Evolutionary conservation across 53 echinoderm and acorn worm species (phyloP), one percentile per base, ranked within the genome.

Genomic region (Patiria pectinifera): DNA sequence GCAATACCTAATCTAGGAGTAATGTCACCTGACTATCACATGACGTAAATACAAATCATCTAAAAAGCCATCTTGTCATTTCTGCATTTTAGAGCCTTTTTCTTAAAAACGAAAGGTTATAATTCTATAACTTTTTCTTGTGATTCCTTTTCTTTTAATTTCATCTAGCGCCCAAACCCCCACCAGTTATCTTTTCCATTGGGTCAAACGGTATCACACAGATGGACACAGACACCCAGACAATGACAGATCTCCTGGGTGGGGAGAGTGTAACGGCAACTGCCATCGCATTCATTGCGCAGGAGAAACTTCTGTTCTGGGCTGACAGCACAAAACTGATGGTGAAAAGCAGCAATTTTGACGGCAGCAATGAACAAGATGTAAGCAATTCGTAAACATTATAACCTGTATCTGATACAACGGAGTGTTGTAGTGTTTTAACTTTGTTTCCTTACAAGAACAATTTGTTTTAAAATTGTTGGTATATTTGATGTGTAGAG

Each of bases 321-420:
- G 84, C 94, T 0, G 94, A 94, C 44, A 43, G 9, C 53, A 66
- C 84, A 2, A 92, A 92, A 43, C 82, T 45, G 24, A 83, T 86
- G 77, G 82, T 95, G 76, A 93, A 94, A 60, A 89, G 71, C 2
- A 95, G 95, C 77, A 80, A 92, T 3, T 49, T 93, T 48, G 92
- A 92, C 35, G 95, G 86, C 21, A 90, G 81, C 66, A 81, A 81
- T 9, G 90, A 90, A 81, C 80, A 69, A 90, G 44, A 90, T 80
- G 90, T 90, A 69, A 13, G 90, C 46, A 3, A 9, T 74, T 74
- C 24, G 13, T 24, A 74, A n/a, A 23, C 10, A 87, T n/a, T 45
- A 13, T 11, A 66, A 3, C 3, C 66, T 11, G 14, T 60, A 60
- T 60, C 60, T 8, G 12, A 60, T 11, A 60, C 9, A 8, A 1